Conservation (phyloP, 2,888 invertebrate species). For the Machimus rusticus region DNA sequence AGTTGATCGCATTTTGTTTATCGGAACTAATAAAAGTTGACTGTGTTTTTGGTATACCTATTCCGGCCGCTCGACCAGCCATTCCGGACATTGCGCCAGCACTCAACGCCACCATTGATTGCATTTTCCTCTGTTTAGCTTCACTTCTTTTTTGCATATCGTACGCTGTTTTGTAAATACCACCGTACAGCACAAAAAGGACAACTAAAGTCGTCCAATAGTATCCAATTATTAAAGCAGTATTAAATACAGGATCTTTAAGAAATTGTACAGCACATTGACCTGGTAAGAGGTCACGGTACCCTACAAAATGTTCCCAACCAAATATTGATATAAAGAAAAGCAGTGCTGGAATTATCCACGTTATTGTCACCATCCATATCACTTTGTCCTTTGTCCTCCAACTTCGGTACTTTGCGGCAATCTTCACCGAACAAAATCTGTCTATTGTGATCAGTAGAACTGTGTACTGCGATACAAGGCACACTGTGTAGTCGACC, state of each 20-base stretch:
- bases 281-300: constrained; percentile 83
- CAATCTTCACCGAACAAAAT: constrained; percentile 98
- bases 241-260: constrained; percentile 96
- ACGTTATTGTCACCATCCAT: constrained; percentile 95
- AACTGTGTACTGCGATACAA: constrained; percentile 99
- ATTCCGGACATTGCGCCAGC: constrained; percentile 91
- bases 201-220: constrained; percentile 98
- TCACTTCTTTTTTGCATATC: constrained; percentile 97
- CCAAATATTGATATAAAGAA: constrained; percentile 99
- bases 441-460: constrained; percentile 97
- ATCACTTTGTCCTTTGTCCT: constrained; percentile 91
- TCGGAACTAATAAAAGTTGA: constrained; percentile 75
- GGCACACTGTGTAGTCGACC: constrained; percentile 97
- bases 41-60: constrained; percentile 81
- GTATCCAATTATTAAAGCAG: constrained; percentile 94
- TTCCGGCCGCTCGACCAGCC: constrained; percentile 87
- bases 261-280: constrained; percentile 97
- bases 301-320: constrained; percentile 98
- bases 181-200: constrained; percentile 93
- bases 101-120: constrained; percentile 90
- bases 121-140: constrained; percentile 94
- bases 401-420: constrained; percentile 97
- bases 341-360: constrained; percentile 94
- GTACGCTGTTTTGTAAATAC: constrained; percentile 96
- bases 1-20: constrained; percentile 64